Conservation (phyloP, 64 coral and sea anemone species). For the Pachyseris speciosa region DNA sequence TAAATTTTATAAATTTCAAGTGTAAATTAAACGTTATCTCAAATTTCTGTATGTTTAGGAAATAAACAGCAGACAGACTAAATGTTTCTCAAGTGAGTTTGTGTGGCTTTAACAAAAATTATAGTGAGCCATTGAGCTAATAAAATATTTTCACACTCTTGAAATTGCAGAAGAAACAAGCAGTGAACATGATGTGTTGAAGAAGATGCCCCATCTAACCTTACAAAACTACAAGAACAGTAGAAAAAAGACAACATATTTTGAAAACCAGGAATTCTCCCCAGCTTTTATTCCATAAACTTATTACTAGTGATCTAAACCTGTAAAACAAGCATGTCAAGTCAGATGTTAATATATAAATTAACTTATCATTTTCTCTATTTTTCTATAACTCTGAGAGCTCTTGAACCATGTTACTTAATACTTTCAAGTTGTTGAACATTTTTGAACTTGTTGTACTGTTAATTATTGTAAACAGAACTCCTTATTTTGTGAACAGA, state of each 20-base stretch:
- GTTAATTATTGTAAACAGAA: no score
- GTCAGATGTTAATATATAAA: constrained; percentile 2
- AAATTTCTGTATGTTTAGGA: background rate
- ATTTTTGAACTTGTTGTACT: no score
- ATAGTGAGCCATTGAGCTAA: background rate
- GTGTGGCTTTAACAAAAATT: background rate
- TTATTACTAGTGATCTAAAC: background rate
- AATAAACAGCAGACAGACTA: no score
- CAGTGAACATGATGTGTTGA: background rate
- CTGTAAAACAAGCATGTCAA: background rate
- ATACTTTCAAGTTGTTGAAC: no score
- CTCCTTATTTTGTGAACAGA: no score
- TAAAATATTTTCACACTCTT: constrained; percentile 33
- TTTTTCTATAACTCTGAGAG: background rate
- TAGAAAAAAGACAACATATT: background rate
- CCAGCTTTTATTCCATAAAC: background rate
- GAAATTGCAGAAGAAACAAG: constrained; percentile 53
- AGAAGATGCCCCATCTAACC: background rate
- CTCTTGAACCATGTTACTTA: background rate
- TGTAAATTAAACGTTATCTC: background rate
- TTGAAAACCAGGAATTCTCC: background rate
- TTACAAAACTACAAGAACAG: background rate
- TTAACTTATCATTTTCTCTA: no score
- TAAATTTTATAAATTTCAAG: no score
- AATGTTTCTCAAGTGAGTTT: no score